Evolutionary conservation across 2,113 vertebrate species (phyloP).

Genomic region (Octodon degus): DNA sequence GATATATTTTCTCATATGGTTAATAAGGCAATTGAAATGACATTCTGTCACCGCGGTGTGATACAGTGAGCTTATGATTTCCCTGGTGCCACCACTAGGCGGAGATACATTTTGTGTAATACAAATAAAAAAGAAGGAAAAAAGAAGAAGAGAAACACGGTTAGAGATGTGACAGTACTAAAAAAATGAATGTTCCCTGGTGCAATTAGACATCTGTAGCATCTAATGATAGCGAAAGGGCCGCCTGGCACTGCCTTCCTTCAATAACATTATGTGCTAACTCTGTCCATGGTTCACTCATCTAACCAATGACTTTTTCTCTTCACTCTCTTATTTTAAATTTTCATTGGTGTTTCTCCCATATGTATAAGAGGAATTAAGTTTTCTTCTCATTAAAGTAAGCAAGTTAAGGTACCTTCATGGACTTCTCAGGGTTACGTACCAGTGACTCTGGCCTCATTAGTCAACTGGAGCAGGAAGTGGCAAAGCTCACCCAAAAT

Average conservation of each 20-base stretch:
- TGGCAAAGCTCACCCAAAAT: neutral
- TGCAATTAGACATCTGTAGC: neutral
- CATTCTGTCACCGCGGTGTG: slow-evolving; percentile 92
- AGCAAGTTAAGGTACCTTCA: neutral
- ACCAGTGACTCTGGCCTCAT: neutral
- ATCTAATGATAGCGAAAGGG: neutral
- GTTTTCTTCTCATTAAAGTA: neutral
- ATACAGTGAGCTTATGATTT: slow-evolving; percentile 78
- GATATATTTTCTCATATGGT: slow-evolving; percentile 95
- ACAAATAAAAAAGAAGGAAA: neutral
- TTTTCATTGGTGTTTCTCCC: neutral
- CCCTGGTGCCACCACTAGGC: slow-evolving; percentile 86
- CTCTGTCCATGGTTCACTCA: no score
- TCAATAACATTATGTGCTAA: neutral
- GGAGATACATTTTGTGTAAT: slow-evolving; percentile 81
- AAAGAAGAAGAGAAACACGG: neutral
- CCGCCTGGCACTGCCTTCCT: neutral
- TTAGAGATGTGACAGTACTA: slow-evolving; percentile 28
- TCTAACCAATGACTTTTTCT: neutral
- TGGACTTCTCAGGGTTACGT: neutral
- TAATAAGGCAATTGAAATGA: slow-evolving; percentile 98
- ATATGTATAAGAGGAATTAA: neutral
- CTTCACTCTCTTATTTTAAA: neutral
- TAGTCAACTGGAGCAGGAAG: neutral
- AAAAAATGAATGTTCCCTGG: slow-evolving; percentile 58